Base-by-base conservation (phyloP, 2,888 invertebrate species). In the Unio pictorum region DNA sequence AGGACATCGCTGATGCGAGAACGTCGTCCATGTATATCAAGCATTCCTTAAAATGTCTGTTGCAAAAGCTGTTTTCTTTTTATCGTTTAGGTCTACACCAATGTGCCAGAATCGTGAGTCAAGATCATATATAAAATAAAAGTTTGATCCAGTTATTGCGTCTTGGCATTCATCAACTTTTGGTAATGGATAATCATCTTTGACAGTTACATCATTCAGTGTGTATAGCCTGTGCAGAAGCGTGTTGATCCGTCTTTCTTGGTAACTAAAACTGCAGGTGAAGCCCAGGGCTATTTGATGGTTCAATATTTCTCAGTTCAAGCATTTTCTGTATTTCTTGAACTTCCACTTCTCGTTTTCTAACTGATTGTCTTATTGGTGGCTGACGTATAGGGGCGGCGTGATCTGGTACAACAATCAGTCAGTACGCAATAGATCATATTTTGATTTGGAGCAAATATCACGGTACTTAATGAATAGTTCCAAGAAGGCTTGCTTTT, bases 11-110 rank as follows among this genome's bases (percentile, higher is more conserved):
- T n/a, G n/a, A n/a, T n/a, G n/a, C n/a, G n/a, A 26, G 26, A 56
- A 57, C 26, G 58, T 26, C 4, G 60, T 23, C 20, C 56, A 70
- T 18, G 79, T 62, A 26, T n/a, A n/a, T n/a, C n/a, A n/a, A n/a
- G n/a, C n/a, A 81, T 28, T 3, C 28, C 28, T 3, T 28, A 3
- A 28, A 28, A 28, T 1, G 28, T 28, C 18, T 54, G 45, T 55
- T 26, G 60, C 6, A 56, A 68, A 55, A 30, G 45, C 55, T 28
- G 28, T 28, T n/a, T 45, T 28, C 20, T 45, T 26, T 34, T 59
- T 66, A 45, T 57, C 59, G 30, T 20, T 4, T 30, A 8, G 28
- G 34, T 4, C 18, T 28, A 20, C 20, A 6, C 26, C 62, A 7
- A 55, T 23, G 18, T 62, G 55, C 55, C 61, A 61, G 26, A 55